Evolutionary conservation across 2,888 invertebrate genomes (phyloP), one percentile per base, ranked within the genome.

Genomic region (Watsonalla binaria): DNA sequence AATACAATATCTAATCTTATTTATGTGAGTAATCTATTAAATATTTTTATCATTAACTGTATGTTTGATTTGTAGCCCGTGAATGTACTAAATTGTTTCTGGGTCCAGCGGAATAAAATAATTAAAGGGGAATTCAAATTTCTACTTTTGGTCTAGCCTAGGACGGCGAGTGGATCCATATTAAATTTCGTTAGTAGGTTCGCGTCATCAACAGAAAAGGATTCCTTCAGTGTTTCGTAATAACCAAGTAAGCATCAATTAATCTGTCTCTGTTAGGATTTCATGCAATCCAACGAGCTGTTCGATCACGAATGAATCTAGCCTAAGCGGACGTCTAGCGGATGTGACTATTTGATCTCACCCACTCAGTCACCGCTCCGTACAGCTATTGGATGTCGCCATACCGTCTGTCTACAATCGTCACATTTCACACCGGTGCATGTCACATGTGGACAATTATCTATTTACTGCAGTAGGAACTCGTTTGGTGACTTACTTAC

Each of bases 271-370:
- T 24, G 24, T 24, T 24, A 11, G 42, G 11, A 0, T 1, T 42
- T 11, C 8, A 42, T 42, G 11, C 42, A 11, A 5, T 42, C 8
- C 9, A 11, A 8, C 42, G 42, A 11, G 42, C 9, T 11, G 42
- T 42, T 42, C 42, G 42, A 42, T 11, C 72, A 73, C 70, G 68
- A 75, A 75, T 73, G 72, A 64, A 70, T 75, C 76, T 77, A 69
- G 68, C 70, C 72, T 24, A 24, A 67, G 71, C 11, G 42, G 9
- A 42, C 42, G 11, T 5, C 42, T 11, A 8, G 42, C 82, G 84
- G 84, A 84, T 79, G 82, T 79, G 78, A 83, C 82, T 81, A 84
- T 84, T 84, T 78, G 76, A 74, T 73, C 72, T 74, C 73, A 71
- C 76, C 71, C 76, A 60, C 62, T 39, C 55, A 47, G 14, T 37